Evolutionary conservation across 2,797 vertebrate species (phyloP), one percentile per base, ranked within the genome.

Genomic region (Gallinago nigripennis): DNA sequence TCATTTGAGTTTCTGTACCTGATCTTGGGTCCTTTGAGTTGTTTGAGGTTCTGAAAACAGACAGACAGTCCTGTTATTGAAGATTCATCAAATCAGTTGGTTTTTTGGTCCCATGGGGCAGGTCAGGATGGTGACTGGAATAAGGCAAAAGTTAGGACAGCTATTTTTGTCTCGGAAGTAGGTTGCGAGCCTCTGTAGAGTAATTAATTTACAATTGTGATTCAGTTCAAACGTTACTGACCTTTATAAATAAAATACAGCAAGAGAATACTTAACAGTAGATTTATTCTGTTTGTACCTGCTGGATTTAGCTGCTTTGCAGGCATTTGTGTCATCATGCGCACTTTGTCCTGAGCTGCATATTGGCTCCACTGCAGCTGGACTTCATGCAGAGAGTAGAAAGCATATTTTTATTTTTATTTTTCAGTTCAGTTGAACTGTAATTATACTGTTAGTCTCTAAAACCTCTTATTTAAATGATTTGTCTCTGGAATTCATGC

Each of bases 391-490:
- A 91, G 88, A 89, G 61, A 96, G 94, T 90, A 96, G 78, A 96
- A 95, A 92, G 86, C 58, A 3, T 53, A 4, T 72, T 90, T 92
- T 35, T 43, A 28, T 33, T 88, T 41, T 41, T 89, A 87, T 92
- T 70, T 92, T 92, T 79, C 70, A 86, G 41, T 96, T 96, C 53
- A 93, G 41, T 77, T 95, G 90, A 95, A 80, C 91, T 97, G 78
- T 95, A 97, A 96, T 97, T 97, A 96, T 13, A 78, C 64, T 94
- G 88, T 96, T 96, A 96, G 79, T 92, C 72, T 96, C 78, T 88
- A 89, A 94, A 94, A 68, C 91, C 51, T 95, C 95, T 95, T 94
- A 94, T 94, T 97, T 95, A 97, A 85, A 81, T 96, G 95, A 94
- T 96, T 96, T 94, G 88, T 96, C 91, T 97, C 54, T 94, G 91